These are phyloP conservation scores for Aspidoscelis tigris DNA, from an alignment of 2,113 vertebrate genomes.

Conservation along the genomic window DNA sequence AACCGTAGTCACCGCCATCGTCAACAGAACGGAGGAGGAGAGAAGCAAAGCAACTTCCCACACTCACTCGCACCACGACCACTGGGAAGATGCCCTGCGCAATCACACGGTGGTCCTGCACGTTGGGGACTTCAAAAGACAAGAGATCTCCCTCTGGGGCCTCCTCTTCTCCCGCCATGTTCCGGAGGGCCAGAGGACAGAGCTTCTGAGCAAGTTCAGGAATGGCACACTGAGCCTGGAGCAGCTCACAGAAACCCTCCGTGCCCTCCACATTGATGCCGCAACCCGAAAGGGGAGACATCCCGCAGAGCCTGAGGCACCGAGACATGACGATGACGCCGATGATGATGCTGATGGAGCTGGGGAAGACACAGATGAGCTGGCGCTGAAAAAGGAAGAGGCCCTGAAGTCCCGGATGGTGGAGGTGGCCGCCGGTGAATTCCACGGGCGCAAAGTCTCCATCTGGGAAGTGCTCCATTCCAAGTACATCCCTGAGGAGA, in stretches of 20 bases:
- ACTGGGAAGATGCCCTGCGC: slow-evolving; percentile 34
- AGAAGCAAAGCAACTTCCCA: too few relatives aligned
- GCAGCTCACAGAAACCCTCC: not conserved
- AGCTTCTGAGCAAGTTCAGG: not conserved
- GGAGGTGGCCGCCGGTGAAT: slow-evolving; percentile 29
- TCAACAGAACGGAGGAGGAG: too few relatives aligned
- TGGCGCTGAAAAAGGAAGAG: not conserved
- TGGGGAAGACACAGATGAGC: accelerated
- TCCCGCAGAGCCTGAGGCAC: accelerated
- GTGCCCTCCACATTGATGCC: slow-evolving; percentile 63
- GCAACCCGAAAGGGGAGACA: slow-evolving; percentile 50
- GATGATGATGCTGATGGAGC: too few relatives aligned
- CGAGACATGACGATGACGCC: slow-evolving; percentile 36
- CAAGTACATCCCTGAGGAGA: slow-evolving; percentile 32
- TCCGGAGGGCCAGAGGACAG: not conserved
- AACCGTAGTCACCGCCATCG: slow-evolving; percentile 28
- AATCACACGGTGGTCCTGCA: too few relatives aligned
- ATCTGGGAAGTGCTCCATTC: slow-evolving; percentile 72
- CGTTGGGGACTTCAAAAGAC: too few relatives aligned
- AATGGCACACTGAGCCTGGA: too few relatives aligned
- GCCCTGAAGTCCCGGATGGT: slow-evolving; percentile 12
- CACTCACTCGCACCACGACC: too few relatives aligned
- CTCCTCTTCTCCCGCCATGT: slow-evolving; percentile 36
- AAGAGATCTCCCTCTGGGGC: slow-evolving; percentile 78
- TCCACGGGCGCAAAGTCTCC: slow-evolving; percentile 37